A percentile compares a stretch with the other conserved stretches of the same genome.
These are phyloP conservation scores for Gallinago paraguaiae DNA, from an alignment of 2,113 vertebrate species.

Conservation along the genomic window DNA sequence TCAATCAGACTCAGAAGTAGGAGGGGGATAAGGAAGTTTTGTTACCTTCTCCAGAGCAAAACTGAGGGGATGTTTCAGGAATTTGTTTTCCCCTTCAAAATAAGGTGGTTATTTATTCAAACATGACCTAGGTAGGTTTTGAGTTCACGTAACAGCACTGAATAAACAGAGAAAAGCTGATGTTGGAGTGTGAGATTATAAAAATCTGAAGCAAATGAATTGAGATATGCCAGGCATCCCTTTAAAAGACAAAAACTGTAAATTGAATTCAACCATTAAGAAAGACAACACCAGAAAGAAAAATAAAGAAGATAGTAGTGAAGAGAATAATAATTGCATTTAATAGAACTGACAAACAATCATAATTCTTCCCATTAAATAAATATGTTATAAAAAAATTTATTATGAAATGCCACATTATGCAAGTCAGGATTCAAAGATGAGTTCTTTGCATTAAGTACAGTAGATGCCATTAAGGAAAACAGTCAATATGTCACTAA, in stretches of 20 bases:
- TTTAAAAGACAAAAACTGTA: slow-evolving; percentile 14
- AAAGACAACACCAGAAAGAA: slow-evolving; percentile 73
- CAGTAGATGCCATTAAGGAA: slow-evolving; percentile 95
- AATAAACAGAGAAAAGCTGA: not conserved
- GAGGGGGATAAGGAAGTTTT: not conserved
- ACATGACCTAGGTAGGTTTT: not conserved
- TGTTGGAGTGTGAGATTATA: not conserved
- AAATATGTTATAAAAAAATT: slow-evolving; percentile 96
- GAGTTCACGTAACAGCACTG: not conserved
- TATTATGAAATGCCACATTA: slow-evolving; percentile 98
- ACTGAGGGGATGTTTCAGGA: not conserved
- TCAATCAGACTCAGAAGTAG: not conserved
- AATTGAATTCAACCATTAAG: slow-evolving; percentile 50
- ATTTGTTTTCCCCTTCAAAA: not conserved
- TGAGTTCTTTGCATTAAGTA: slow-evolving; percentile 98
- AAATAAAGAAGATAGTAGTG: slow-evolving; percentile 50
- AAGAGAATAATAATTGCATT: slow-evolving; percentile 89
- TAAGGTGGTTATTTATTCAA: not conserved
- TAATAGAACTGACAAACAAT: slow-evolving; percentile 87
- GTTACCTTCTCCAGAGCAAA: not conserved
- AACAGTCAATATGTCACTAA: slow-evolving; percentile 99
- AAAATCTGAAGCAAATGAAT: slow-evolving; percentile 16
- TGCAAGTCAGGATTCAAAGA: slow-evolving; percentile 91
- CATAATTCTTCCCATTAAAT: slow-evolving; percentile 98
- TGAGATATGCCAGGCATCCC: not conserved